Evolutionary conservation across 2,888 invertebrate genomes (phyloP), one percentile per base, ranked within the genome.

Genomic region (Thyatira batis): DNA sequence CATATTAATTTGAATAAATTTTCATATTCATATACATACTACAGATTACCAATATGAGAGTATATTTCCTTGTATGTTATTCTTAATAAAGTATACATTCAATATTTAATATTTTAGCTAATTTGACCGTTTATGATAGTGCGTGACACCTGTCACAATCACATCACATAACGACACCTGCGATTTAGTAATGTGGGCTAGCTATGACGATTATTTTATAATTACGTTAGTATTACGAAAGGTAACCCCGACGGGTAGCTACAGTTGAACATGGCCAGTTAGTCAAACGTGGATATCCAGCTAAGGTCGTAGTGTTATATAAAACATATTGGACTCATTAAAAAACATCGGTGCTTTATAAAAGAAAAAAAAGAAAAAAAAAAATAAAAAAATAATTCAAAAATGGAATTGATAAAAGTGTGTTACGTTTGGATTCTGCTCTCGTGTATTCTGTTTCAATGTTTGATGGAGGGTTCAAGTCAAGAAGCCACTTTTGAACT

Each of bases 401-500:
- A 66, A 71, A 91, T 91, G 91, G 79, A 90, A 66, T 57, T 90
- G 11, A 58, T 67, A 45, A 89, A 86, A 74, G 60, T 90, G 71
- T 85, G 80, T 57, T 89, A 85, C 55, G 50, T 87, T 39, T 85
- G 84, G 85, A 76, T 67, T 55, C 52, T 88, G 45, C 25, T 89
- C 6, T 78, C 81, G 21, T 65, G 89, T 51, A 56, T 90, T 53
- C 61, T 89, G 58, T 78, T 89, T 45, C 83, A 89, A 76, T 84
- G 82, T 62, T 53, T 83, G 20, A 76, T 78, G 74, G 84, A 87
- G 69, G 82, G 87, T 10, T 74, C 78, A 0, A 72, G 84, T 11
- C 76, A 87, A 59, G 70, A 85, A 54, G 55, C 79, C 4, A 70
- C 76, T 2, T 85, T 85, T 61, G 78, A 96, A 69, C 79, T 97